phyloP scores from a whole-genome alignment of 2,113 vertebrate species.

The Gorsachius goisagi region DNA sequence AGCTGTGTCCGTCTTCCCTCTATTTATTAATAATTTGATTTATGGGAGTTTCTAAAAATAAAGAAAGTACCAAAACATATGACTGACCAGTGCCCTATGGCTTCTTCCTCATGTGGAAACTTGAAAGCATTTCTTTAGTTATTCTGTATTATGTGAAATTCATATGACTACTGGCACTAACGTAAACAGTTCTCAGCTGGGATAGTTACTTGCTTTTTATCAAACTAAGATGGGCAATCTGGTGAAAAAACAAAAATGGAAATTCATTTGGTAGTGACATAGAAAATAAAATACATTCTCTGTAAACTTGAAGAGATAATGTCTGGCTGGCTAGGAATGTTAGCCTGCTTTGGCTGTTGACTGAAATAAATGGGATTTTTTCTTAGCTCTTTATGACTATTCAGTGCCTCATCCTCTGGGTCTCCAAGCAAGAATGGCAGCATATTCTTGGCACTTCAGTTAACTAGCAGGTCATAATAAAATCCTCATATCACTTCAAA shows the following conservation, averaged over 20 bases:
- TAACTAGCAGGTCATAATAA: neutral
- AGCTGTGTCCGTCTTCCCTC: neutral
- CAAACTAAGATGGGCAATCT: neutral
- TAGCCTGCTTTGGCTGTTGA: neutral
- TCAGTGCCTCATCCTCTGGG: neutral
- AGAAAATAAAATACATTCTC: neutral
- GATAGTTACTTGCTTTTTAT: neutral
- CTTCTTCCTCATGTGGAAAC: neutral
- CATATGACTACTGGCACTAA: neutral
- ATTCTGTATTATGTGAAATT: neutral
- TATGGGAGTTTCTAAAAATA: slow-evolving; percentile 23
- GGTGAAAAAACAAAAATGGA: neutral
- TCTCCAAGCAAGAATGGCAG: neutral
- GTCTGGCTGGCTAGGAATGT: neutral
- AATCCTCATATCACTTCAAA: neutral
- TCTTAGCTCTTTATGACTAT: neutral
- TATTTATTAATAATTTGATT: neutral
- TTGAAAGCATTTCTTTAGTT: neutral
- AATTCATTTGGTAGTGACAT: neutral
- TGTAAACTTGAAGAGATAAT: neutral
- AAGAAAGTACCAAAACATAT: neutral
- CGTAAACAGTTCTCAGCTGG: neutral
- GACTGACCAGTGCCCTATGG: neutral
- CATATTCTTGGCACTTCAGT: neutral
- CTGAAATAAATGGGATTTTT: neutral